Percentiles rank a stretch among this genome's conserved stretches.
Evolutionary conservation across 2,797 vertebrate species (phyloP).

Genomic region (Yasuhikotakia modesta): DNA sequence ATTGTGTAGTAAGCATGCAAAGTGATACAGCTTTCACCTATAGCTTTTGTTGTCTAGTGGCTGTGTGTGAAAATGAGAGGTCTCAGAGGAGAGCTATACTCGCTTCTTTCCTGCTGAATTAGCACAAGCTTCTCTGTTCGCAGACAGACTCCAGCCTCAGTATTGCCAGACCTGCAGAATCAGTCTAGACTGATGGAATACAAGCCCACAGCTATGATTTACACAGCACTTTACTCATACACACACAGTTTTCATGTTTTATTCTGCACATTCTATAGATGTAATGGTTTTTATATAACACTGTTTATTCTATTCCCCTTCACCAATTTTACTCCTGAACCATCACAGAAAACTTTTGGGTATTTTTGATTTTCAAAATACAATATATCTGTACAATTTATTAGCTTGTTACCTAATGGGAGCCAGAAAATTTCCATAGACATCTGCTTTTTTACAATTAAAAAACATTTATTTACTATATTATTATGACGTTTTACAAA

Average conservation of each 20-base stretch:
- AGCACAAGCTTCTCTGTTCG: constrained; percentile 36
- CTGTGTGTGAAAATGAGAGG: constrained; percentile 37
- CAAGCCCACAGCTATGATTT: neutral
- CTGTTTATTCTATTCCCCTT: too few relatives aligned
- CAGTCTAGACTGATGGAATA: constrained; percentile 5
- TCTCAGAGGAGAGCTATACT: constrained; percentile 36
- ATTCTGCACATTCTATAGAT: neutral
- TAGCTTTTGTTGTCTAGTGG: constrained; percentile 17
- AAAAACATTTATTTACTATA: too few relatives aligned
- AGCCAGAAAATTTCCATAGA: too few relatives aligned
- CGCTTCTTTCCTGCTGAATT: constrained; percentile 48
- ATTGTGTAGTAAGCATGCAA: constrained; percentile 7
- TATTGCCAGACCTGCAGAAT: constrained; percentile 36
- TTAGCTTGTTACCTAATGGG: too few relatives aligned
- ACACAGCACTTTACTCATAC: neutral
- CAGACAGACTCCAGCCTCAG: constrained; percentile 40
- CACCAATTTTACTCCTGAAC: too few relatives aligned
- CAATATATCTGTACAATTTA: too few relatives aligned
- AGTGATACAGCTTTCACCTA: constrained; percentile 27
- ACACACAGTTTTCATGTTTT: neutral
- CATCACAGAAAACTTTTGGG: too few relatives aligned
- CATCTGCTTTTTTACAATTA: too few relatives aligned
- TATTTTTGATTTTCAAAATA: too few relatives aligned
- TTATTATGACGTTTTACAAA: too few relatives aligned
- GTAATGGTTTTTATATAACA: too few relatives aligned